Percentiles rank a stretch among this genome's conserved stretches.
Evolutionary conservation across 2,797 vertebrate genomes (phyloP).

Genomic region (Hyperoplus lanceolatus): DNA sequence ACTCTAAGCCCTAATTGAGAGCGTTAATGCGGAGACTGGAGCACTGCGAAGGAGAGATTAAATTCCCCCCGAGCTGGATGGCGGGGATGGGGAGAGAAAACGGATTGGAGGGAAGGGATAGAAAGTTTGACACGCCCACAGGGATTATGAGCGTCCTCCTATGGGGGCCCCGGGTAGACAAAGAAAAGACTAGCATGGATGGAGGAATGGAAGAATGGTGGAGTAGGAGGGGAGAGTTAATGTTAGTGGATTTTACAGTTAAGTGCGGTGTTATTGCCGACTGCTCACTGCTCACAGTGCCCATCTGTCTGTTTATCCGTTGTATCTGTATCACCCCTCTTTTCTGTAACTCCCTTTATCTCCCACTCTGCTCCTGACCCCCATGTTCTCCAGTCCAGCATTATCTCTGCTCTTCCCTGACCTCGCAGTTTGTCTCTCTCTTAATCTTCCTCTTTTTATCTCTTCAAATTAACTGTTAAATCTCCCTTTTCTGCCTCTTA

Average conservation of each 20-base stretch:
- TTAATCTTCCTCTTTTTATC: constrained; percentile 49
- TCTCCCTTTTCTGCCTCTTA: constrained; percentile 18
- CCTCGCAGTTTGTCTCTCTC: constrained; percentile 55
- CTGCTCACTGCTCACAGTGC: constrained; percentile 78
- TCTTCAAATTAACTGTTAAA: constrained; percentile 47
- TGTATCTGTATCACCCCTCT: constrained; percentile 68
- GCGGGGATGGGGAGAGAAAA: constrained; percentile 60
- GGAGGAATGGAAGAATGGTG: constrained; percentile 22
- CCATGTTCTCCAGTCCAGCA: constrained; percentile 36
- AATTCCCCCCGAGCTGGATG: constrained; percentile 75
- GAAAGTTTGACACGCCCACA: constrained; percentile 72
- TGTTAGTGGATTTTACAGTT: constrained; percentile 73
- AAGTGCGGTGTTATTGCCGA: constrained; percentile 78
- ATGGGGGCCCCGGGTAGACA: constrained; percentile 58
- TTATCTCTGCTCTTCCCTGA: constrained; percentile 63
- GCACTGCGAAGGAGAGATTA: constrained; percentile 71
- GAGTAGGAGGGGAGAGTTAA: constrained; percentile 42
- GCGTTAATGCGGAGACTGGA: constrained; percentile 76
- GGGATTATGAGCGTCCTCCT: constrained; percentile 74
- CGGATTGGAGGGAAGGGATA: constrained; percentile 64
- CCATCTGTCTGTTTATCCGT: constrained; percentile 80
- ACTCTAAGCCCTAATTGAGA: constrained; percentile 84
- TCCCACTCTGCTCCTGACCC: constrained; percentile 65
- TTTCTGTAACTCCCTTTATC: constrained; percentile 74
- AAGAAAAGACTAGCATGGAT: constrained; percentile 67